A percentile compares a stretch with the other conserved stretches of the same genome.
Conservation (phyloP, 2,888 invertebrate species). For the Yponomeuta sedellus region DNA sequence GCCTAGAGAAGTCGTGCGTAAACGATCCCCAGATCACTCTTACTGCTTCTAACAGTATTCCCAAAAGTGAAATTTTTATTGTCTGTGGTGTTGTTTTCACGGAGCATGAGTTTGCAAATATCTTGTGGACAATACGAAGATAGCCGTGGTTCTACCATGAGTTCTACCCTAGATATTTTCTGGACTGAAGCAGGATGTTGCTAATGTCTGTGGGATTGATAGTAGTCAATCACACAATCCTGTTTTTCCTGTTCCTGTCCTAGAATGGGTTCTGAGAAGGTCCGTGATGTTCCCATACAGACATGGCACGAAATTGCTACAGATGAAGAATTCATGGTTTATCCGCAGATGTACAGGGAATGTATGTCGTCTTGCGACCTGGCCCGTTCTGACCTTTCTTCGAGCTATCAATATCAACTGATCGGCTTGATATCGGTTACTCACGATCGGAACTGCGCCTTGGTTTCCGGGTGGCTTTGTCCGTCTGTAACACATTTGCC, state of each 20-base stretch:
- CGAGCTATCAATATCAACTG: constrained; percentile 22
- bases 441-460: constrained; percentile 9
- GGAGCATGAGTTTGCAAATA: constrained; percentile 48
- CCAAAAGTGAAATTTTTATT: constrained; percentile 53
- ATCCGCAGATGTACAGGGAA: constrained; percentile 21
- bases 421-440: constrained; percentile 4
- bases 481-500: not conserved
- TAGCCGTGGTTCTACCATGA: not conserved
- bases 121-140: constrained; percentile 27
- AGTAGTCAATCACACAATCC: too few relatives aligned
- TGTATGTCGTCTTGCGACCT: constrained; percentile 32
- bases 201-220: too few relatives aligned
- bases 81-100: constrained; percentile 50
- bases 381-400: constrained; percentile 33
- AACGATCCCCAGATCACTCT: constrained; percentile 17
- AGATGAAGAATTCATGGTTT: not conserved
- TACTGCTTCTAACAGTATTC: constrained; percentile 33
- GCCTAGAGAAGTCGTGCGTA: constrained; percentile 15
- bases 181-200: not conserved
- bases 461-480: constrained; percentile 10
- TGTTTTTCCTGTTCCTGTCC: too few relatives aligned
- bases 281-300: too few relatives aligned
- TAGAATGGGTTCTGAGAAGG: too few relatives aligned
- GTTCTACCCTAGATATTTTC: not conserved
- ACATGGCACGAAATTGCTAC: too few relatives aligned